Percentiles rank a stretch among this genome's conserved stretches.
Conservation (phyloP, 2,888 invertebrate species). For the Scelioninae gen. 2 region DNA sequence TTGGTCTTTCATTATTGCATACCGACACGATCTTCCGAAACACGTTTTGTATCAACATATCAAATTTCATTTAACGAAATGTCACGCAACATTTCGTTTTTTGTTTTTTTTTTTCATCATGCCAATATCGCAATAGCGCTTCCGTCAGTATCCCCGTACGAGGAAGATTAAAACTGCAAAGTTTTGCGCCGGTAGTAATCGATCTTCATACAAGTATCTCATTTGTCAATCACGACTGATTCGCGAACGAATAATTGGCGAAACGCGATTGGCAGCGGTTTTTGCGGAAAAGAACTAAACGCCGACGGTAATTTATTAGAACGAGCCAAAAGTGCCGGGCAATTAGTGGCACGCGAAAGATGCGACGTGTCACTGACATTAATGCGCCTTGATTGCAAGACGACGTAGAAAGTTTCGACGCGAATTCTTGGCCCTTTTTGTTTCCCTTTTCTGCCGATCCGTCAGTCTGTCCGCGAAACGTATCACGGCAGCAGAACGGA, state of each 20-base stretch:
- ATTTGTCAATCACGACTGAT: constrained; percentile 52
- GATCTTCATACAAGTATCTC: constrained; percentile 53
- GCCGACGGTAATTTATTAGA: constrained; percentile 53
- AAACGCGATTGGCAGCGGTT: constrained; percentile 44
- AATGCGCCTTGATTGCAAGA: constrained; percentile 41
- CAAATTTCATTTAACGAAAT: too few species aligned
- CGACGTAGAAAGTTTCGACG: constrained; percentile 22
- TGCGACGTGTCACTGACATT: constrained; percentile 38
- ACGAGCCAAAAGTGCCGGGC: constrained; percentile 32
- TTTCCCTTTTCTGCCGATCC: not conserved
- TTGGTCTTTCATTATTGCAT: too few species aligned
- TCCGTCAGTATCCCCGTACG: constrained; percentile 15
- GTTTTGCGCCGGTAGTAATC: constrained; percentile 22
- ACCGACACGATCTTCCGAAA: too few species aligned
- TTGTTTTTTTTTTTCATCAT: not conserved
- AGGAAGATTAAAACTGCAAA: constrained; percentile 37
- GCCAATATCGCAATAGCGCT: constrained; percentile 20
- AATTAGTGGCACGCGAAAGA: constrained; percentile 55
- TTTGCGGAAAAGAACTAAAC: constrained; percentile 38
- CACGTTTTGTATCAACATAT: too few species aligned
- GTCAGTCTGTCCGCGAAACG: too few species aligned
- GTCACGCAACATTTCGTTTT: too few species aligned
- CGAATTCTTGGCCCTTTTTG: constrained; percentile 1
- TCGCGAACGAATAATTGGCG: constrained; percentile 42
- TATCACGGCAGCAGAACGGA: too few species aligned